These are phyloP conservation scores for Aricia artaxerxes DNA, from an alignment of 2,888 invertebrate species.

Conservation along the genomic window DNA sequence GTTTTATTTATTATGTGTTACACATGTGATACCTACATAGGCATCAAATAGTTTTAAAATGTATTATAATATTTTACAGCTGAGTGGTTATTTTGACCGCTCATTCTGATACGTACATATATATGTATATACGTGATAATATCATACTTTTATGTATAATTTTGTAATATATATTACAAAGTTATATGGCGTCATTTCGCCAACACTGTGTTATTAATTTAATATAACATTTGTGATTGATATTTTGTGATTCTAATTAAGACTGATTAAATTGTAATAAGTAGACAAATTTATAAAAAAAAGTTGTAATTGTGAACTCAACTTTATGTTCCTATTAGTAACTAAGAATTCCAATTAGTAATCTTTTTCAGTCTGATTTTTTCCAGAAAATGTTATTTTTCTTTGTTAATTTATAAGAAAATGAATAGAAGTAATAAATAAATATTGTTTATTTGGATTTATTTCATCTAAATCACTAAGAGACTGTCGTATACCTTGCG, in stretches of 20 bases:
- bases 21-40: too few species aligned
- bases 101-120: too few species aligned
- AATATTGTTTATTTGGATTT: constrained; percentile 8
- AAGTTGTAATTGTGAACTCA: constrained; percentile 2
- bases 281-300: neutral
- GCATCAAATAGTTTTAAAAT: too few species aligned
- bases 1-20: too few species aligned
- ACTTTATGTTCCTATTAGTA: constrained; percentile 1
- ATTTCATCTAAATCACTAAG: neutral
- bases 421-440: neutral
- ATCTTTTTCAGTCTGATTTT: neutral
- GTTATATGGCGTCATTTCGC: neutral
- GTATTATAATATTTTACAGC: too few species aligned
- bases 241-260: constrained; percentile 12
- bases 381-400: constrained; percentile 8
- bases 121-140: too few species aligned
- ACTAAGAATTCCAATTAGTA: neutral
- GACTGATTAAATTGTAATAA: constrained; percentile 8
- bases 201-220: neutral
- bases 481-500: neutral
- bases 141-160: too few species aligned
- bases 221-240: neutral
- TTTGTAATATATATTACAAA: neutral
- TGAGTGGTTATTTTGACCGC: too few species aligned
- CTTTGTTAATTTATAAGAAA: neutral